A percentile compares a stretch with the other conserved stretches of the same genome.
These are phyloP conservation scores for Cottus gobio DNA, from an alignment of 2,113 vertebrate genomes.

Conservation along the genomic window DNA sequence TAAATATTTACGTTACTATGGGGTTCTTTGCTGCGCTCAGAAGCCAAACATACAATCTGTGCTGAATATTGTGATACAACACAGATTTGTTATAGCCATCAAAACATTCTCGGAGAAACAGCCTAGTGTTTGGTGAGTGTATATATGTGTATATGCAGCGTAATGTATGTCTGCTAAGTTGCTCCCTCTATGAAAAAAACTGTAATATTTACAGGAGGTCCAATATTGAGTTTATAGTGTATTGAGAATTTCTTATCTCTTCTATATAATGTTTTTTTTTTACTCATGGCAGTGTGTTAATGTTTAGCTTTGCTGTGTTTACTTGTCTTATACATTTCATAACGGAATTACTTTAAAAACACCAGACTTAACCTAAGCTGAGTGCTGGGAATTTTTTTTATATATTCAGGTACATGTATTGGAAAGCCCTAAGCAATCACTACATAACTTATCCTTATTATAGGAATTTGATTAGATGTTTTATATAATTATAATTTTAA, in stretches of 20 bases:
- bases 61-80: conserved; percentile 62
- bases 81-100: conserved; percentile 67
- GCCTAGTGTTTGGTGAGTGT: conserved; percentile 31
- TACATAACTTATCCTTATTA: conserved; percentile 22
- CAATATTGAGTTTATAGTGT: not conserved
- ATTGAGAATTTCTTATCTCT: not conserved
- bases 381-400: not conserved
- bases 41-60: conserved; percentile 55
- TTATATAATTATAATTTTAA: not conserved
- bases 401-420: not conserved
- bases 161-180: not conserved
- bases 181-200: not conserved
- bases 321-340: not conserved
- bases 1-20: conserved; percentile 78
- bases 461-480: conserved; percentile 28
- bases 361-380: not conserved
- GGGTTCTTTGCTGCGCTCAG: conserved; percentile 59
- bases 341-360: not conserved
- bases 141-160: conserved; percentile 19
- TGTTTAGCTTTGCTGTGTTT: not conserved
- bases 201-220: not conserved
- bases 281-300: not conserved
- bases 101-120: conserved; percentile 49
- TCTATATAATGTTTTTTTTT: not conserved
- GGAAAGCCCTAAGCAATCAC: conserved; percentile 20